Conservation (phyloP, 2,113 vertebrate species). For the Monarcha castaneiventris region DNA sequence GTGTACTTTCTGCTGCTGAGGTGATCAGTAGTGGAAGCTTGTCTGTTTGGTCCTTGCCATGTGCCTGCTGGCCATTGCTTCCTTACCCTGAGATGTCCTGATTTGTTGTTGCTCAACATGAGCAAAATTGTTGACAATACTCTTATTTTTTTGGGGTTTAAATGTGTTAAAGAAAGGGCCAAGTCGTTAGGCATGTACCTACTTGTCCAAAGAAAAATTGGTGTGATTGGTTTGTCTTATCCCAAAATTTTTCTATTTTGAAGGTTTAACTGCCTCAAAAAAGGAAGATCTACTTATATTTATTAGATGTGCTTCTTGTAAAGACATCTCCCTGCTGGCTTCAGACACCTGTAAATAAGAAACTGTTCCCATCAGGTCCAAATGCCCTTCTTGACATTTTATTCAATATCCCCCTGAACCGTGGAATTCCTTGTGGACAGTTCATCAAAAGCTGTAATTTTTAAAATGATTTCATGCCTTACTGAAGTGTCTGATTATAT, state of each 20-base stretch:
- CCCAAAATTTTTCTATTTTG: neutral
- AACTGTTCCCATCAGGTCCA: neutral
- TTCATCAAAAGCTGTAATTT: neutral
- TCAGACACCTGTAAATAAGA: neutral
- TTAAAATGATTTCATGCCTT: neutral
- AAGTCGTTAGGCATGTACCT: neutral
- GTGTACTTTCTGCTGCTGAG: neutral
- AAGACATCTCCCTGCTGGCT: neutral
- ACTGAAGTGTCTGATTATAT: neutral
- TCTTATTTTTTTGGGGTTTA: neutral
- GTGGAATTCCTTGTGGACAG: neutral
- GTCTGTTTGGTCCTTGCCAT: neutral
- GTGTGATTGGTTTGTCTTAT: neutral
- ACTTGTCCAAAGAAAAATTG: neutral
- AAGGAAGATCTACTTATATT: neutral
- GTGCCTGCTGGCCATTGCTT: neutral
- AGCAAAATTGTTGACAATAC: neutral
- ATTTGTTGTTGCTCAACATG: neutral
- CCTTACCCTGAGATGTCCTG: neutral
- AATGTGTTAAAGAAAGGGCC: neutral
- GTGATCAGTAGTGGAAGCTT: neutral
- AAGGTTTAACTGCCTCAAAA: neutral
- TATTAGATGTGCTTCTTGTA: neutral
- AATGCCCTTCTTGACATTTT: neutral
- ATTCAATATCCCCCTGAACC: neutral